Percentiles rank a stretch among this genome's conserved stretches.
These are phyloP conservation scores for Bombus consobrinus DNA, from an alignment of 1,140 invertebrate genomes.

Conservation along the genomic window DNA sequence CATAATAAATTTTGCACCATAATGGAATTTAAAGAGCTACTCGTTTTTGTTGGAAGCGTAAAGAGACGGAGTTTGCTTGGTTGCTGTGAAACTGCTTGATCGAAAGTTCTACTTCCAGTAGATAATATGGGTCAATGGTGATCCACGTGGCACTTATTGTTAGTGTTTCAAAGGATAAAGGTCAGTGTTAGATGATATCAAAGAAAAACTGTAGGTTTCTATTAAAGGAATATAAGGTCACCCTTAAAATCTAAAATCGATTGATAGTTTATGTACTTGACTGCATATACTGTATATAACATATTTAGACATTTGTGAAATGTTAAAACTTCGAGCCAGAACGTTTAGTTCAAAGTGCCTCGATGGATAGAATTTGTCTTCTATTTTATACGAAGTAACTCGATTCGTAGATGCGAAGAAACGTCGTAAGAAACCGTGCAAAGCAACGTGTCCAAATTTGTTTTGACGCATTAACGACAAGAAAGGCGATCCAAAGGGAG, in stretches of 20 bases:
- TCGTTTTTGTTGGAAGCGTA: background rate
- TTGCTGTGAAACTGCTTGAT: background rate
- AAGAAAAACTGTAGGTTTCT: slow-evolving; percentile 14
- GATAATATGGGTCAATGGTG: background rate
- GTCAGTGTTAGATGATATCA: slow-evolving; percentile 3
- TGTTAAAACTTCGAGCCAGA: background rate
- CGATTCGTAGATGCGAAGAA: background rate
- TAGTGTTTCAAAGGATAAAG: slow-evolving; percentile 12
- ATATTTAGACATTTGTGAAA: background rate
- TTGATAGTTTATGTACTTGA: background rate
- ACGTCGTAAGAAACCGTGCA: no score
- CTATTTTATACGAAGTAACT: background rate
- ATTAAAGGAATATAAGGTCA: background rate
- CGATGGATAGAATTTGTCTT: no score
- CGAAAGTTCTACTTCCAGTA: background rate
- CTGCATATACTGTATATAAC: no score
- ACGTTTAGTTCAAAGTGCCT: background rate
- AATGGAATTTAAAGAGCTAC: background rate
- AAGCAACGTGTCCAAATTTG: no score
- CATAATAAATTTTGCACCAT: background rate
- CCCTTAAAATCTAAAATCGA: slow-evolving; percentile 8
- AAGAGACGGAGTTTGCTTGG: no score
- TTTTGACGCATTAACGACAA: no score
- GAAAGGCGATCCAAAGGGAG: background rate
- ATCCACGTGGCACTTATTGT: background rate